phyloP scores from a whole-genome alignment of 2,113 vertebrate genomes.

The Glaucomys volans region DNA sequence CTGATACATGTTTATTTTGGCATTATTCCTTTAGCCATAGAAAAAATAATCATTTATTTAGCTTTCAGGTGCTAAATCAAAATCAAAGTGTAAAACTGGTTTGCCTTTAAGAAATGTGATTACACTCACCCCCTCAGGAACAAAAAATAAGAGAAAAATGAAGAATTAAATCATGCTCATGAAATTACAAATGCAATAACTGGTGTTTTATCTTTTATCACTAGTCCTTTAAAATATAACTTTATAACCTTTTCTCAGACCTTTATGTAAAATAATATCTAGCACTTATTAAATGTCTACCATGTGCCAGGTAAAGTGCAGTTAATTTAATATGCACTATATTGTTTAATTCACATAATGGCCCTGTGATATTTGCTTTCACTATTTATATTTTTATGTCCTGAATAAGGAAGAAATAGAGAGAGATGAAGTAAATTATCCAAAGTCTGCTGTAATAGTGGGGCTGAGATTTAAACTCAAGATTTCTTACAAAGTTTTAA shows the following conservation, averaged over 20 bases:
- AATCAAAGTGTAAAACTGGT: constrained; percentile 16
- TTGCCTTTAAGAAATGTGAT: constrained; percentile 46
- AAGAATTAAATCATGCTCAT: not conserved
- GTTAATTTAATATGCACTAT: not conserved
- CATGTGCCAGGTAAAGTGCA: not conserved
- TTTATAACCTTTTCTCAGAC: not conserved
- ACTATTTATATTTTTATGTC: not conserved
- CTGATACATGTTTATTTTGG: not conserved
- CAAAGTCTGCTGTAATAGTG: not conserved
- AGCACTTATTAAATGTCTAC: constrained; percentile 19
- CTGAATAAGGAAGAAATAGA: not conserved
- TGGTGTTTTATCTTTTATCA: constrained; percentile 29
- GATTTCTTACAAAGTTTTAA: not conserved
- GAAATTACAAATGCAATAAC: not conserved
- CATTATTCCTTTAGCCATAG: not conserved
- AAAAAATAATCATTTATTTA: constrained; percentile 22
- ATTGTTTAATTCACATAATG: not conserved
- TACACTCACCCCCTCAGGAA: not conserved
- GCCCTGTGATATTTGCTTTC: not conserved
- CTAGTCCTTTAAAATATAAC: constrained; percentile 1
- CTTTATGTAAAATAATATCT: constrained; percentile 16
- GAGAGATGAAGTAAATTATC: not conserved
- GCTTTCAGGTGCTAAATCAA: not conserved
- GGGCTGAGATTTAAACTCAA: not conserved
- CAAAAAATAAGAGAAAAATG: not conserved